Base-by-base conservation (phyloP, 1,140 invertebrate genomes). In the Atta colombica region DNA sequence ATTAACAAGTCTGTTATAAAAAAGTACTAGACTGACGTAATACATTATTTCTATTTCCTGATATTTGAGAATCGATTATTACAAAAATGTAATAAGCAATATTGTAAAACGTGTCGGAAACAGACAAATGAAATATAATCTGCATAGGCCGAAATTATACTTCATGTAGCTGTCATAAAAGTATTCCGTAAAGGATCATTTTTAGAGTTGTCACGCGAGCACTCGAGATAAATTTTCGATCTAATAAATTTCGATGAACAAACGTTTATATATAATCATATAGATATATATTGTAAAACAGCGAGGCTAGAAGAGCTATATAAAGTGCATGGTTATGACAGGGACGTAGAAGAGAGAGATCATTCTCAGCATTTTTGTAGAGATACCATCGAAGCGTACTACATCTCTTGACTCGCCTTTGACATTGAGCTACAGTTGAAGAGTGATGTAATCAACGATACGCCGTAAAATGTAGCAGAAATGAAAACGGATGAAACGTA, bases 381-480 rank as follows among this genome's bases (percentile, higher is more conserved):
- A 75, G 45, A 75, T 74, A 35, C 35, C 25, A 31, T 25, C 39
- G 80, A 35, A 75, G 21, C 63, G 49, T 78, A 31, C 49, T 81
- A 61, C n/a, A 63, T 84, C 25, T 21, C 58, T 4, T 21, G 63
- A 61, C 18, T 51, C 58, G 80, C n/a, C 25, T 84, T 81, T 71
- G 65, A 81, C 39, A n/a, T 71, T 25, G 66, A 51, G 49, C 31
- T 25, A 39, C 80, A 71, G 31, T 14, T 49, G 80, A 84, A 61
- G 80, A 75, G 71, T 55, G 80, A 74, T 84, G 80, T 75, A 84
- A 84, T 84, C 80, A 84, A 75, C 69, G 80, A 61, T 75, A 84
- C 58, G 60, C 28, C 25, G 25, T 61, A 35, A 75, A 84, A 61
- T 45, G 14, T n/a, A 4, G 39, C 39, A 58, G 28, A 69, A 75